A percentile compares a stretch with the other conserved stretches of the same genome.
Evolutionary conservation across 1,140 invertebrate species (phyloP).

Genomic region (Eriocheir sinensis): DNA sequence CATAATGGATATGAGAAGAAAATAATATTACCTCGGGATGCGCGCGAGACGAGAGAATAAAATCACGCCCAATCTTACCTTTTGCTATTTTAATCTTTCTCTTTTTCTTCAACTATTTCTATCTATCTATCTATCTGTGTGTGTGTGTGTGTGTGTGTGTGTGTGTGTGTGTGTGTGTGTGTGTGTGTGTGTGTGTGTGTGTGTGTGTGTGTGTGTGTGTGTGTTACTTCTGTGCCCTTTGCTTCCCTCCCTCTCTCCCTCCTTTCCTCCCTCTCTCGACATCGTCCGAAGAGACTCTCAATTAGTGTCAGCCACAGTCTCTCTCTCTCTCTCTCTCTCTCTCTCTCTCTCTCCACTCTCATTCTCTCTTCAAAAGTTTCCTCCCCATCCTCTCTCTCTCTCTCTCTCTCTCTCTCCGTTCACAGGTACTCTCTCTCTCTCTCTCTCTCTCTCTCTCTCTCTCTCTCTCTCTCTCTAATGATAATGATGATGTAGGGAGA

Average conservation of each 20-base stretch:
- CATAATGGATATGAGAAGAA: not conserved
- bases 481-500: no score
- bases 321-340: slow-evolving; percentile 25
- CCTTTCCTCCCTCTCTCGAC: not conserved
- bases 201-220: no score
- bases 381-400: not conserved
- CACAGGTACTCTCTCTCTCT: slow-evolving; percentile 40
- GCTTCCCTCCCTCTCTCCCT: slow-evolving; percentile 9
- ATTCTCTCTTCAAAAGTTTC: not conserved
- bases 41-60: not conserved
- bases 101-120: no score
- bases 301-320: slow-evolving; percentile 45
- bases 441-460: not conserved
- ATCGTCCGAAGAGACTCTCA: not conserved
- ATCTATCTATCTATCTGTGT: no score
- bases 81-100: not conserved
- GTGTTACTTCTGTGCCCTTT: not conserved
- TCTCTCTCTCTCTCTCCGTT: slow-evolving; percentile 34
- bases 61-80: not conserved
- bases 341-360: not conserved
- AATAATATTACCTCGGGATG: no score
- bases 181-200: no score
- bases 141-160: no score
- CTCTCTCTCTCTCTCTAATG: no score
- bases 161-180: no score